These are phyloP conservation scores for Nettapus auritus DNA, from an alignment of 2,113 vertebrate genomes.

Conservation along the genomic window DNA sequence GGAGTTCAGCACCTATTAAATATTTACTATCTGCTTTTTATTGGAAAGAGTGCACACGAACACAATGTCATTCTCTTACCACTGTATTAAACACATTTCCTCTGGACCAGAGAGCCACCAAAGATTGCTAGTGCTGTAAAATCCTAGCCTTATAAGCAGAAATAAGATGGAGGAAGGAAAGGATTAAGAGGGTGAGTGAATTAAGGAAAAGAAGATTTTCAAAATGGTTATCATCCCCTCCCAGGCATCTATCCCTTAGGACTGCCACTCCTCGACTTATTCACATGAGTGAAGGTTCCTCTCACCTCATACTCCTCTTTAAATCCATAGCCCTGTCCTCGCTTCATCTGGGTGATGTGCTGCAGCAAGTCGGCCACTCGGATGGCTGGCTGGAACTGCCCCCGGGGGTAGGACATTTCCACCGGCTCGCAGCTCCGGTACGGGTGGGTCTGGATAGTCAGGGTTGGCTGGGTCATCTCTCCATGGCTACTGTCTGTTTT, in stretches of 20 bases:
- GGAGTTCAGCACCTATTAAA: neutral
- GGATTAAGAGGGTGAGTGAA: neutral
- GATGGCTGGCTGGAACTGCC: slow-evolving; percentile 95
- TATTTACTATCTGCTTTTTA: neutral
- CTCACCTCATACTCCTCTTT: slow-evolving; percentile 98
- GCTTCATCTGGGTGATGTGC: slow-evolving; percentile 99
- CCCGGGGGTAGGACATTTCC: slow-evolving; percentile 94
- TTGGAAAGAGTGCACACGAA: neutral
- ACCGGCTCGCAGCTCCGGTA: slow-evolving; percentile 93
- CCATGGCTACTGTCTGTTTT: slow-evolving; percentile 89
- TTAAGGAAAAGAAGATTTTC: neutral
- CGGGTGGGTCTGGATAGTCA: slow-evolving; percentile 95
- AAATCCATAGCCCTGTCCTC: slow-evolving; percentile 96
- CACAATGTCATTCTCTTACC: neutral
- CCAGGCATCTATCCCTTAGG: fast-evolving
- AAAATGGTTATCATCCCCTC: neutral
- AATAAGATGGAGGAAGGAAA: neutral
- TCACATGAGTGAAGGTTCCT: neutral
- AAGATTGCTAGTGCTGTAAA: neutral
- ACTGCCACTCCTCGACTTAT: neutral
- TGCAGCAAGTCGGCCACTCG: slow-evolving; percentile 96
- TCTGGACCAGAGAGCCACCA: neutral
- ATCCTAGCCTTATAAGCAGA: neutral
- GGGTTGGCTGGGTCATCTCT: slow-evolving; percentile 89
- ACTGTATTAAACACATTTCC: neutral